phyloP scores from a whole-genome alignment of 2,888 invertebrate genomes.

The Cerastis rubricosa region DNA sequence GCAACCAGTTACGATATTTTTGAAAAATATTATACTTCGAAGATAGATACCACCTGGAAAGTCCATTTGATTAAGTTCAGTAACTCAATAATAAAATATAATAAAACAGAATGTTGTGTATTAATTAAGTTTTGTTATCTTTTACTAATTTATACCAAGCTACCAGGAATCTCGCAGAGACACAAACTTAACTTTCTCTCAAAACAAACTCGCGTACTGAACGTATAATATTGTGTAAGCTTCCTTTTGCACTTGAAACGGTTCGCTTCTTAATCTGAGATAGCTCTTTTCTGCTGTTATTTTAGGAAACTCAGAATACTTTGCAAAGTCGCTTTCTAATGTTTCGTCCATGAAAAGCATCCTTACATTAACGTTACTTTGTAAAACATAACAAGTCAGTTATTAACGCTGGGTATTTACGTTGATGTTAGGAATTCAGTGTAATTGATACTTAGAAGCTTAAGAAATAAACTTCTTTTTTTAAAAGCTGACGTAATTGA shows the following conservation, averaged over 20 bases:
- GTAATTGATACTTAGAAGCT: background rate
- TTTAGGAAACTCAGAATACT: constrained; percentile 56
- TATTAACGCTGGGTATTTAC: background rate
- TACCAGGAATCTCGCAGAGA: background rate
- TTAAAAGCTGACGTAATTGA: background rate
- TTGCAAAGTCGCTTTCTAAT: constrained; percentile 35
- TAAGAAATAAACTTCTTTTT: background rate
- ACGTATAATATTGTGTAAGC: constrained; percentile 52
- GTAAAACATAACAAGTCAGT: constrained; percentile 15
- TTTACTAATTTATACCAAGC: background rate
- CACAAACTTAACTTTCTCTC: constrained; percentile 14
- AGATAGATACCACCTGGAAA: background rate
- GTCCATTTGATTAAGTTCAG: background rate
- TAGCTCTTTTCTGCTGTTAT: constrained; percentile 48
- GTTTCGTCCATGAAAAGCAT: constrained; percentile 16
- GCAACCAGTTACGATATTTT: background rate
- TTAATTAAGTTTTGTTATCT: background rate
- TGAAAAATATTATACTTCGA: no score
- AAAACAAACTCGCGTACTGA: constrained; percentile 30
- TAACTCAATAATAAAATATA: background rate
- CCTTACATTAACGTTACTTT: constrained; percentile 33
- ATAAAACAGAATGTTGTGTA: background rate
- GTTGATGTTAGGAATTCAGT: background rate
- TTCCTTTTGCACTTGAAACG: constrained; percentile 38
- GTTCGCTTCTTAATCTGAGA: constrained; percentile 44